Evolutionary conservation across 1,140 invertebrate genomes (phyloP).

Genomic region (Amyelois transitella): DNA sequence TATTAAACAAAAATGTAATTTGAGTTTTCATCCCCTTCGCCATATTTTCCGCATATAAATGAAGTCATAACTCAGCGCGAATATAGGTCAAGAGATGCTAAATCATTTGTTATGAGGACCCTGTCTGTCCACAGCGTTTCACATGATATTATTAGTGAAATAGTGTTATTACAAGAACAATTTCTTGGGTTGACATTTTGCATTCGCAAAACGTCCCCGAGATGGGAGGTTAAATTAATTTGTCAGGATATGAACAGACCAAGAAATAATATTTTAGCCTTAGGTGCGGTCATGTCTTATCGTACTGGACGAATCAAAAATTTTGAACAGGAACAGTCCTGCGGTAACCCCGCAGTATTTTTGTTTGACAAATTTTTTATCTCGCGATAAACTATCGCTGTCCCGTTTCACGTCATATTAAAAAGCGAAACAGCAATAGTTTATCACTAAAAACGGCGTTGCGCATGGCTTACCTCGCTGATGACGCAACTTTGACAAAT

Average conservation of each 20-base stretch:
- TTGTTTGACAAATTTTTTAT: too few species aligned
- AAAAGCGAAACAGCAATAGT: too few species aligned
- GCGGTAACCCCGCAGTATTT: too few species aligned
- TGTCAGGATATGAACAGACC: not conserved
- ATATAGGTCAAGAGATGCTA: constrained; percentile 17
- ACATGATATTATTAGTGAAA: constrained; percentile 8
- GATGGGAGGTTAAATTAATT: not conserved
- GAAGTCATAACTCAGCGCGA: constrained; percentile 17
- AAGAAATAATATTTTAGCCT: not conserved
- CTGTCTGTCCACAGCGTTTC: constrained; percentile 4
- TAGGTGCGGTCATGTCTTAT: too few species aligned
- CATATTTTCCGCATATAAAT: constrained; percentile 20
- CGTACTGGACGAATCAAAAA: too few species aligned
- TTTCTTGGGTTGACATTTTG: not conserved
- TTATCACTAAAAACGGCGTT: too few species aligned
- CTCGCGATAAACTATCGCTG: too few species aligned
- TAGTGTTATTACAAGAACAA: not conserved
- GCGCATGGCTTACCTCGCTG: too few species aligned
- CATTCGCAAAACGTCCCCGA: not conserved
- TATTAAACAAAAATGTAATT: not conserved
- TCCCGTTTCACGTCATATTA: too few species aligned
- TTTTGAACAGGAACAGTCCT: too few species aligned
- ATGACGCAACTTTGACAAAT: too few species aligned
- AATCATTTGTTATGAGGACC: constrained; percentile 15
- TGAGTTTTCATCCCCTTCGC: not conserved